These are phyloP conservation scores for Jordanella pulchra DNA, from an alignment of 2,797 vertebrate species.

Conservation along the genomic window DNA sequence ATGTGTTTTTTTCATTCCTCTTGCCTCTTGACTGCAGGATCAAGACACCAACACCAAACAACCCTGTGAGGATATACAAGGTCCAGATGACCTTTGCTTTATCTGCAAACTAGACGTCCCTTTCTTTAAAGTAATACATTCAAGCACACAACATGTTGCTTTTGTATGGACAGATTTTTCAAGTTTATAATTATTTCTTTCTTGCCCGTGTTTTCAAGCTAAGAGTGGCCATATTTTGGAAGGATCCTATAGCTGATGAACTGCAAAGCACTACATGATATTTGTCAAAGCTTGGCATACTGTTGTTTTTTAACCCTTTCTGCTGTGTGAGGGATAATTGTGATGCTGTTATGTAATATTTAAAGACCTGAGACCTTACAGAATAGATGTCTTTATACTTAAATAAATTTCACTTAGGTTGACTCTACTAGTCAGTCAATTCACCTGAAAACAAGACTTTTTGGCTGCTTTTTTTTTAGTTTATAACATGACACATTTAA, in stretches of 20 bases:
- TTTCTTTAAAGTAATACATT: background rate
- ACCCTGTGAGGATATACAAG: no score
- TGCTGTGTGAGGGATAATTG: background rate
- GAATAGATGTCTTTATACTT: background rate
- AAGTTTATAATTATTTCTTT: no score
- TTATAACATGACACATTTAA: background rate
- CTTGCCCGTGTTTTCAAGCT: background rate
- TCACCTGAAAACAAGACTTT: no score
- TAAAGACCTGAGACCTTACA: background rate
- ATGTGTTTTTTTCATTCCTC: background rate
- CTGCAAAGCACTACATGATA: no score
- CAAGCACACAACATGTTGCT: background rate
- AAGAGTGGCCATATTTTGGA: background rate
- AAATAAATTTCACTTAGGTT: background rate
- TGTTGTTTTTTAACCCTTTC: no score
- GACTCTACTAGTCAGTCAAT: background rate
- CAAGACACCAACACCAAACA: no score
- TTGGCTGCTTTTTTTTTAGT: no score
- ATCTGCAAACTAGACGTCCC: background rate
- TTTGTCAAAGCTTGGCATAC: no score
- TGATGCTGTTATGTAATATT: background rate
- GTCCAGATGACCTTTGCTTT: background rate
- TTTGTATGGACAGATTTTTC: background rate
- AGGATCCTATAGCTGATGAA: background rate
- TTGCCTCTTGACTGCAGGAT: background rate